These are phyloP conservation scores for Mylabris sibirica DNA, from an alignment of 2,888 invertebrate species.

Conservation along the genomic window DNA sequence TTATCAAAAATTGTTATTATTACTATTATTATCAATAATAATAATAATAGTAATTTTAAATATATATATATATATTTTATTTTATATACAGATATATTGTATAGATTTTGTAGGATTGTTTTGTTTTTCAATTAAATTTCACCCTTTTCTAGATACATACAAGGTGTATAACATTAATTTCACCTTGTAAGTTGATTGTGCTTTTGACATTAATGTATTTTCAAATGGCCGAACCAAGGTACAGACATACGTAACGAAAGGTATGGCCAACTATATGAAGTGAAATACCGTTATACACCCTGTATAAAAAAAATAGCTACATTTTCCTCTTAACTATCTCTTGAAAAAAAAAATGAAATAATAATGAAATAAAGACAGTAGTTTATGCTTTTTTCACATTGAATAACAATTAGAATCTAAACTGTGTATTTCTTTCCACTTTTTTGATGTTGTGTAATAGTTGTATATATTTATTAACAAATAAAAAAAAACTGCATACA, in stretches of 20 bases:
- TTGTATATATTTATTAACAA: conserved; percentile 35
- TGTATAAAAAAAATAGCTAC: too few species aligned
- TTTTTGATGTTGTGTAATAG: conserved; percentile 38
- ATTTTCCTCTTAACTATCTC: too few species aligned
- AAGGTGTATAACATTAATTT: too few species aligned
- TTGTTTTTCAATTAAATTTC: conserved; percentile 30
- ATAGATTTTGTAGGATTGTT: conserved; percentile 34
- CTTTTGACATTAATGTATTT: too few species aligned
- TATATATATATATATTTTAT: conserved; percentile 32
- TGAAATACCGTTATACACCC: too few species aligned
- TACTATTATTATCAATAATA: not conserved
- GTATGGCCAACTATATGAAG: too few species aligned
- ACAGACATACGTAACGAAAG: too few species aligned
- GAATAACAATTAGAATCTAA: conserved; percentile 11
- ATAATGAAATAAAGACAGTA: conserved; percentile 20
- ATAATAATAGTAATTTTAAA: not conserved
- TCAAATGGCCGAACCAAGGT: too few species aligned
- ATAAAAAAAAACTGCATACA: not conserved
- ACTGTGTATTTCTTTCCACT: conserved; percentile 40
- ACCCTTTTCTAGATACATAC: not conserved
- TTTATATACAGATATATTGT: conserved; percentile 37
- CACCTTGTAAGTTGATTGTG: too few species aligned
- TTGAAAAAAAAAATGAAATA: conserved; percentile 15
- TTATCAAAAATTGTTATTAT: too few species aligned
- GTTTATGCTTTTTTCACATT: conserved; percentile 33